A percentile compares a stretch with the other conserved stretches of the same genome.
Evolutionary conservation across 1,140 invertebrate species (phyloP).

Genomic region (Neoseiulus cucumeris): DNA sequence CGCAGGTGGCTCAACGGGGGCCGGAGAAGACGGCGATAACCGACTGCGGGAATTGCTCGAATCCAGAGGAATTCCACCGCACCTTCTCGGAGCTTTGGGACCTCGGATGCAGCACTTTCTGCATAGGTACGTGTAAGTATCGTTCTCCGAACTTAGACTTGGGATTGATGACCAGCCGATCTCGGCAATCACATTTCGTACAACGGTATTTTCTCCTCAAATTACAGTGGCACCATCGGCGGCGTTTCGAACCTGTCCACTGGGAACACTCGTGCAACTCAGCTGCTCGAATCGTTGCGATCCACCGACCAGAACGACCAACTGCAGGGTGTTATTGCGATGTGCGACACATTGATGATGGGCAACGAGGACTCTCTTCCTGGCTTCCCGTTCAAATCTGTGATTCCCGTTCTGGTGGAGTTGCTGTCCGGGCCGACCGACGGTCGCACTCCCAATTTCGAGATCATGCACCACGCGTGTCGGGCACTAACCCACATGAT

Average conservation of each 20-base stretch:
- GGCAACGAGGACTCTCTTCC: conserved; percentile 96
- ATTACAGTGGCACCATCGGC: neutral
- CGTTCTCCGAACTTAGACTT: neutral
- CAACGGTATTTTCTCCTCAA: neutral
- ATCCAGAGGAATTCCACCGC: conserved; percentile 76
- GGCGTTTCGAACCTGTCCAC: neutral
- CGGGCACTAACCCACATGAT: conserved; percentile 97
- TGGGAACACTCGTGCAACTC: conserved; percentile 43
- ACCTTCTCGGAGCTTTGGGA: conserved; percentile 79
- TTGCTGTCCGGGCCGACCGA: conserved; percentile 40
- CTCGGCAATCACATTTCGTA: no score
- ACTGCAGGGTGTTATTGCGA: conserved; percentile 88
- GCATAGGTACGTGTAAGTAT: conserved; percentile 54
- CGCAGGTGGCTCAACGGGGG: conserved; percentile 18
- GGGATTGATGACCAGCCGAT: conserved; percentile 20
- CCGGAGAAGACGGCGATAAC: conserved; percentile 62
- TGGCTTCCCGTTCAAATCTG: conserved; percentile 91
- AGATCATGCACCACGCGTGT: conserved; percentile 98
- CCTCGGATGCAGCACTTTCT: conserved; percentile 92
- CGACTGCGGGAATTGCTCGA: conserved; percentile 72
- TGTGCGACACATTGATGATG: conserved; percentile 97
- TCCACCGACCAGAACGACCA: conserved; percentile 89
- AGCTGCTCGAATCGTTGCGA: conserved; percentile 75
- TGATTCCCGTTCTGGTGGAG: conserved; percentile 77
- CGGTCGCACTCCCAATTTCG: conserved; percentile 49